A percentile compares a stretch with the other conserved stretches of the same genome.
Evolutionary conservation across 92 coral and sea anemone species (phyloP).

Genomic region (Palythoa grandiflora): DNA sequence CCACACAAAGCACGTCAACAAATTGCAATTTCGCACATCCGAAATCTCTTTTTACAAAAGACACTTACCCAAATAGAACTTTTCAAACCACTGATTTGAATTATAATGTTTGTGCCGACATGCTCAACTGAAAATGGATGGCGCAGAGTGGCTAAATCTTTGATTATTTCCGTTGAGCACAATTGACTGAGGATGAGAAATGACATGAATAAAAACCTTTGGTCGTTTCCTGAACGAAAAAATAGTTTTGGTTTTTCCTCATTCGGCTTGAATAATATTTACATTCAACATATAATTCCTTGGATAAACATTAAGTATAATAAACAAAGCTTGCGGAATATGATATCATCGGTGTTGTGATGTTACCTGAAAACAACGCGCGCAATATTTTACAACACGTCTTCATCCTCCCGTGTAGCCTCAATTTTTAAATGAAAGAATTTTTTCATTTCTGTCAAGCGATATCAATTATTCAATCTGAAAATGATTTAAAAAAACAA

Average conservation of each 20-base stretch:
- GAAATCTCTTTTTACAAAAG: background rate
- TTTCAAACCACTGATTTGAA: constrained; percentile 8
- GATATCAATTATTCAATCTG: background rate
- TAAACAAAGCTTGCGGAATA: background rate
- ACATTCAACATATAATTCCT: constrained; percentile 9
- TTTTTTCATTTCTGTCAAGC: background rate
- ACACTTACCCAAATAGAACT: background rate
- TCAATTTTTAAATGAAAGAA: background rate
- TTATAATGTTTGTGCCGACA: constrained; percentile 5
- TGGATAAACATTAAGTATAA: constrained; percentile 26
- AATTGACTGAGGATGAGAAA: background rate
- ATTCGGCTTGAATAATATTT: constrained; percentile 10
- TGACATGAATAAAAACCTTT: constrained; percentile 1
- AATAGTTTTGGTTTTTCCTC: background rate
- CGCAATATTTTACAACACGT: background rate
- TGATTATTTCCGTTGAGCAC: background rate
- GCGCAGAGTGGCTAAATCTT: background rate
- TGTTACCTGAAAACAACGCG: background rate
- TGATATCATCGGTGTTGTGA: background rate
- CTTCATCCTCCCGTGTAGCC: background rate
- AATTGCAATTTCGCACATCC: constrained; percentile 9
- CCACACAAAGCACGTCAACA: background rate
- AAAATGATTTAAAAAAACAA: background rate
- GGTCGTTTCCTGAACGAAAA: constrained; percentile 29
- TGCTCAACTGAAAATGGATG: constrained; percentile 32